Conservation (phyloP, 2,888 invertebrate species). For the Drosophila parthenogenetica region DNA sequence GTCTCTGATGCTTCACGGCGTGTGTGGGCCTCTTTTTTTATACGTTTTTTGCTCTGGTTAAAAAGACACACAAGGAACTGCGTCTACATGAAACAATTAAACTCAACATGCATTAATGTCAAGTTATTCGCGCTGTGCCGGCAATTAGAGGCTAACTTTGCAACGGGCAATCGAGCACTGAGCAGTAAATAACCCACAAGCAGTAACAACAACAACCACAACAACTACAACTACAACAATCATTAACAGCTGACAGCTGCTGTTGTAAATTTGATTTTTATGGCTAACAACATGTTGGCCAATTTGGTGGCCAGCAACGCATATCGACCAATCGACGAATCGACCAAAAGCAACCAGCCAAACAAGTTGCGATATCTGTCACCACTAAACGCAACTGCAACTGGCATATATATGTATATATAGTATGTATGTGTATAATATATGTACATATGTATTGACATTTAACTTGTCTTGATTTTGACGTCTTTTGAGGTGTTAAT, state of each 20-base stretch:
- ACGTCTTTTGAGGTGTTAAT: conserved; percentile 72
- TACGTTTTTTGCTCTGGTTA: background rate
- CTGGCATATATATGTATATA: conserved; percentile 5
- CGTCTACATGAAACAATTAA: conserved; percentile 78
- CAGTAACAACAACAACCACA: conserved; percentile 20
- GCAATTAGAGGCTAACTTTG: conserved; percentile 68
- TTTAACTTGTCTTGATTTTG: conserved; percentile 24
- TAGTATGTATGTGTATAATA: background rate
- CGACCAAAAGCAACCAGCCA: conserved; percentile 42
- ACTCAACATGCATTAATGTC: conserved; percentile 81
- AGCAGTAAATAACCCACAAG: conserved; percentile 63
- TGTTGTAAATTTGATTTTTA: conserved; percentile 80
- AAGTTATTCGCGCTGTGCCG: conserved; percentile 76
- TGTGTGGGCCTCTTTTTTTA: conserved; percentile 43
- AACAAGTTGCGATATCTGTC: conserved; percentile 73
- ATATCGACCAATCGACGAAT: conserved; percentile 12
- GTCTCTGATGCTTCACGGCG: conserved; percentile 4
- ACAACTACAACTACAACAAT: conserved; percentile 23
- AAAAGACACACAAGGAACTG: conserved; percentile 60
- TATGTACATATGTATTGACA: background rate
- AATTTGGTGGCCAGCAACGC: conserved; percentile 55
- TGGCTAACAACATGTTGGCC: conserved; percentile 72
- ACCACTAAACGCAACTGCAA: conserved; percentile 61
- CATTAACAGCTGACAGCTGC: conserved; percentile 66
- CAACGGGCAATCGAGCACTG: conserved; percentile 48